phyloP scores from a whole-genome alignment of 2,113 vertebrate species.

The Perca schrenkii region DNA sequence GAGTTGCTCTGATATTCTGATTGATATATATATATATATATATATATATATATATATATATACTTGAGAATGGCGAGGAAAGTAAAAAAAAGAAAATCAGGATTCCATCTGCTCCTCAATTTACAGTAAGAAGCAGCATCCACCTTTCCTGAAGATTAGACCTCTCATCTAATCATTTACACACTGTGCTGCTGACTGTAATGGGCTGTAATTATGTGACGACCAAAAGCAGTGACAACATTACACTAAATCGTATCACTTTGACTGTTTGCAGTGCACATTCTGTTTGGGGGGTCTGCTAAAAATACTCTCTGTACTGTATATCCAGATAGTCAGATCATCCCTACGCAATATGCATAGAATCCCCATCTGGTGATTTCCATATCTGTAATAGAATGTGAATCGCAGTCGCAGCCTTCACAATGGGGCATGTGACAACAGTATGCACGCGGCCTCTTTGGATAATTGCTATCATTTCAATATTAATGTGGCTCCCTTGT shows the following conservation, averaged over 20 bases:
- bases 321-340: conserved; percentile 13
- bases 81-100: conserved; percentile 28
- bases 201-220: conserved; percentile 50
- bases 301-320: conserved; percentile 34
- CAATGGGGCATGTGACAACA: conserved; percentile 53
- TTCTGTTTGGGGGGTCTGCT: conserved; percentile 26
- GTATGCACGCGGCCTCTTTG: conserved; percentile 55
- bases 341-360: conserved; percentile 12
- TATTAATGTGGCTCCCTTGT: conserved; percentile 78
- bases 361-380: conserved; percentile 18
- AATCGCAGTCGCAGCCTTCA: conserved; percentile 45
- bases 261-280: conserved; percentile 13
- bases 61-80: neutral
- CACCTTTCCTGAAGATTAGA: conserved; percentile 48
- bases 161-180: conserved; percentile 35
- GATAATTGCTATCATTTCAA: conserved; percentile 82
- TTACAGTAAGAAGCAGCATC: conserved; percentile 5
- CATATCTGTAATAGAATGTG: conserved; percentile 42
- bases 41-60: no score
- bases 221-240: conserved; percentile 38
- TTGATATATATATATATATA: no score
- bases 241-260: conserved; percentile 31
- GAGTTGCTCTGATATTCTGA: conserved; percentile 22
- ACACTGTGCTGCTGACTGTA: conserved; percentile 19
- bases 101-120: conserved; percentile 24